These are phyloP conservation scores for Actinia equina DNA, from an alignment of 64 coral and sea anemone genomes.

Conservation along the genomic window DNA sequence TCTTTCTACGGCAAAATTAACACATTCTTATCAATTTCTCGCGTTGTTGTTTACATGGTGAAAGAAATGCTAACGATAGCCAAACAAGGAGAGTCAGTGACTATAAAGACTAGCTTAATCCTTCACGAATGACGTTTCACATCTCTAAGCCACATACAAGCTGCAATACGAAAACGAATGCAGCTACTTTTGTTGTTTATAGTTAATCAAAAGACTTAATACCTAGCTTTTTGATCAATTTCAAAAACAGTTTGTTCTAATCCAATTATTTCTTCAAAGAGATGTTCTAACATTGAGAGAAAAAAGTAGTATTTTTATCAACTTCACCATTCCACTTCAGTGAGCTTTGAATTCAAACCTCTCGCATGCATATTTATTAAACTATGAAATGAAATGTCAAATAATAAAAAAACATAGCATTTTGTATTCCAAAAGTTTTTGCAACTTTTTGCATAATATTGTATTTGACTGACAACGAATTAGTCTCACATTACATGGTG, in stretches of 20 bases:
- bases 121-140: neutral
- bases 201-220: neutral
- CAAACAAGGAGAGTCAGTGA: conserved; percentile 8
- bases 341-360: neutral
- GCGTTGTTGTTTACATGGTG: conserved; percentile 6
- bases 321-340: neutral
- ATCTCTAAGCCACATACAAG: conserved; percentile 14
- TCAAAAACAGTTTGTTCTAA: neutral
- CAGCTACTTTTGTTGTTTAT: neutral
- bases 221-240: neutral
- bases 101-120: conserved; percentile 2
- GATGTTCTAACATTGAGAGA: neutral
- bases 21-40: conserved; percentile 11
- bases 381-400: neutral
- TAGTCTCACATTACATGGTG: neutral
- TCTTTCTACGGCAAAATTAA: conserved; percentile 1
- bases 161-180: neutral
- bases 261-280: neutral
- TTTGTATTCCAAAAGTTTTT: neutral
- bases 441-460: neutral
- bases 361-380: neutral
- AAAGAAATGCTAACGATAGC: conserved; percentile 6
- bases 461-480: neutral
- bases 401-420: neutral
- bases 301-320: neutral